phyloP scores from a whole-genome alignment of 2,888 invertebrate species.

The Seira musarum region DNA sequence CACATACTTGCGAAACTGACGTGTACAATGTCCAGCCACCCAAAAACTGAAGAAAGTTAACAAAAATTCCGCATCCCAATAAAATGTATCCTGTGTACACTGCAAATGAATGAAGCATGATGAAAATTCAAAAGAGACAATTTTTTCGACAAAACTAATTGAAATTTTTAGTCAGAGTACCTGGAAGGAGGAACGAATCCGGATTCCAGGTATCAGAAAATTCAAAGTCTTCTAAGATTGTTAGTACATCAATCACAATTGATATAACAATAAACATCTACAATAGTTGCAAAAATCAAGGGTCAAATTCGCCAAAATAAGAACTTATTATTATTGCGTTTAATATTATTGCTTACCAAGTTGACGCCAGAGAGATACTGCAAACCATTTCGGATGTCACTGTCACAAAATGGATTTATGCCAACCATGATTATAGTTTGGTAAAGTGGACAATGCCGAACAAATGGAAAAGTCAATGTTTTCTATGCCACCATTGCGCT shows the following conservation, averaged over 20 bases:
- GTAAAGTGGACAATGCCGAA: no score
- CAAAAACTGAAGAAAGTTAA: conserved; percentile 33
- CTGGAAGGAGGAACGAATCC: conserved; percentile 45
- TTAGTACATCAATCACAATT: conserved; percentile 45
- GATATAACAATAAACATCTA: conserved; percentile 51
- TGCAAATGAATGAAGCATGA: conserved; percentile 19
- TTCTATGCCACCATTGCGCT: no score
- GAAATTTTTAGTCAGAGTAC: conserved; percentile 29
- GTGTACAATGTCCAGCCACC: conserved; percentile 46
- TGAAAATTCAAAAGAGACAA: conserved; percentile 4
- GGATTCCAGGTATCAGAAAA: conserved; percentile 47
- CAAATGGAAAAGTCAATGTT: no score
- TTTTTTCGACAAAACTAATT: conserved; percentile 1
- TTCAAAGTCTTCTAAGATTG: conserved; percentile 47
- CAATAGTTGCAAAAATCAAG: conserved; percentile 8
- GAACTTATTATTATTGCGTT: not conserved
- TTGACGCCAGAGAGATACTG: conserved; percentile 60
- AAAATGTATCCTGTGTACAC: conserved; percentile 32
- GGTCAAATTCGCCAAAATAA: no score
- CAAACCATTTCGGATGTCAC: conserved; percentile 60
- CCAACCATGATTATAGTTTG: conserved; percentile 34
- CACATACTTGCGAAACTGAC: conserved; percentile 36
- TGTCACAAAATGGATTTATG: conserved; percentile 63
- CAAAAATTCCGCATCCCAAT: conserved; percentile 41
- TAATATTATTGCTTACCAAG: conserved; percentile 41